Evolutionary conservation across 92 coral and sea anemone genomes (phyloP), one percentile per base, ranked within the genome.

Genomic region (Heteractis magnifica): DNA sequence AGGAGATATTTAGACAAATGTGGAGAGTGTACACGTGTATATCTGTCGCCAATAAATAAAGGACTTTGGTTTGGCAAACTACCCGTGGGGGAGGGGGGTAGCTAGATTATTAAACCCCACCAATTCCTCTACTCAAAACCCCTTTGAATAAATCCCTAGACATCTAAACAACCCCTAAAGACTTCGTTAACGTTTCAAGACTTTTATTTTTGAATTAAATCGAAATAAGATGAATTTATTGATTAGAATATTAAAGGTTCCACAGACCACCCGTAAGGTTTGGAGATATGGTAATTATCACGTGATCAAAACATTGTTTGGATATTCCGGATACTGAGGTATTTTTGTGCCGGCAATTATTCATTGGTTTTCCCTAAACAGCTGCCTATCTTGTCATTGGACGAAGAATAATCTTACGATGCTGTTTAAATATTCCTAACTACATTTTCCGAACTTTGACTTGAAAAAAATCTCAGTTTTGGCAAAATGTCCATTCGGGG

Each of bases 11-110:
- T 34, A 65, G 59, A 23, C 48, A 56, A 62, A 52, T 68, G 77
- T 81, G 77, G 11, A 9, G 56, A 75, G 19, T 51, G 84, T 68
- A 81, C 84, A 81, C 84, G 84, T 81, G 84, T 68, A 58, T 51
- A 10, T 15, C 10, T 70, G 84, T 81, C 84, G 71, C 77, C 77
- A 81, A 80, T 80, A 80, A 56, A 65, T 80, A 80, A 23, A 81
- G 68, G 49, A 49, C 62, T 19, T 50, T 23, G 26, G 7, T 21
- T 10, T 52, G 16, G 5, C 52, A 41, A 52, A 18, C 52, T 8
- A 10, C 18, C 77, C 10, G 11, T 20, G 44, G 52, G 83, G 84
- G 84, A 20, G 19, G 75, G 72, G 73, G 51, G 10, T 8, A 12
- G 8, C 14, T 12, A 12, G 6, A 49, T 44, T 58, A 14, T 8